Evolutionary conservation across 2,888 invertebrate genomes (phyloP).

Genomic region (Amorpha juglandis): DNA sequence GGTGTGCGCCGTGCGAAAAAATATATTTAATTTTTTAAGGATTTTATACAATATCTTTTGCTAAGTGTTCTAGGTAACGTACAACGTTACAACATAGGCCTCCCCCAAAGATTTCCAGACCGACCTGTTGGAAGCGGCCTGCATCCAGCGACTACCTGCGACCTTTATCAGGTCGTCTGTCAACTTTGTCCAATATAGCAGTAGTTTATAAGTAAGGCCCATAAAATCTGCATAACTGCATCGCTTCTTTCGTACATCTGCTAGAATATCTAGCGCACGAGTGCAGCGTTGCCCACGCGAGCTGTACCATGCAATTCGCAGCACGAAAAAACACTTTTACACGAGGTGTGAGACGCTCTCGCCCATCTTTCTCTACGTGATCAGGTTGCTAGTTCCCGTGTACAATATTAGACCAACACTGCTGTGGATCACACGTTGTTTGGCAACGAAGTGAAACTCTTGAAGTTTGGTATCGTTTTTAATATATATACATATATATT

Average conservation of each 20-base stretch:
- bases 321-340: constrained; percentile 44
- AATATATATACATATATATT: no score
- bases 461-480: not conserved
- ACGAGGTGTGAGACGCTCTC: constrained; percentile 38
- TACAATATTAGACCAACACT: constrained; percentile 9
- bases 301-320: constrained; percentile 16
- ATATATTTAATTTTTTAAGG: no score
- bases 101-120: no score
- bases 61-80: no score
- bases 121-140: no score
- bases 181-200: no score
- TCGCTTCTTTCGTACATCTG: not conserved
- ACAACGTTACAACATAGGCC: no score
- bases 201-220: no score
- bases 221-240: not conserved
- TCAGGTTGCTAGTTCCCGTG: constrained; percentile 14
- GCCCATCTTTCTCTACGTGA: constrained; percentile 24
- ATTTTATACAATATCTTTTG: no score
- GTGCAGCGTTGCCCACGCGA: not conserved
- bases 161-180: no score
- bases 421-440: not conserved
- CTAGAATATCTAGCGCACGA: not conserved
- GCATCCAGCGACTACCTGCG: no score
- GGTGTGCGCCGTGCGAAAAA: no score
- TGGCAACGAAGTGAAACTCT: not conserved